phyloP scores from a whole-genome alignment of 2,113 vertebrate genomes.

The Sinocyclocheilus anophthalmus region DNA sequence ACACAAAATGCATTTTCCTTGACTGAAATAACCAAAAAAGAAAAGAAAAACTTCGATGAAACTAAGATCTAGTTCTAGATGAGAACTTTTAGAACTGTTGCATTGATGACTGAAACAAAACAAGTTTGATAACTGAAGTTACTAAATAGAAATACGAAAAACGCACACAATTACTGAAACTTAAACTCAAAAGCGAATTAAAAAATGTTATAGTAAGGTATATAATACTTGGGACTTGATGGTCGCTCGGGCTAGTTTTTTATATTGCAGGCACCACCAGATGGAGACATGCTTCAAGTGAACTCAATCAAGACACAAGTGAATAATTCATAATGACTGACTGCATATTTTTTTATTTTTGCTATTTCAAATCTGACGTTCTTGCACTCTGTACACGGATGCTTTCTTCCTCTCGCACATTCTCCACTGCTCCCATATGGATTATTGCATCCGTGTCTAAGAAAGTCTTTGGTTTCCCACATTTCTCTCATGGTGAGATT shows the following conservation, averaged over 20 bases:
- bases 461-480: conserved; percentile 10
- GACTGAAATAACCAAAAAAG: too few relatives aligned
- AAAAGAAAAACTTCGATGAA: too few relatives aligned
- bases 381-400: background rate
- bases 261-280: background rate
- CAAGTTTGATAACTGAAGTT: background rate
- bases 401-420: background rate
- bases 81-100: too few relatives aligned
- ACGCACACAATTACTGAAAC: too few relatives aligned
- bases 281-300: background rate
- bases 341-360: background rate
- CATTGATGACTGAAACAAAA: too few relatives aligned
- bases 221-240: background rate
- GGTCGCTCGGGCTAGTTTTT: background rate
- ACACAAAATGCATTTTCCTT: too few relatives aligned
- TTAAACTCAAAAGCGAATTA: background rate
- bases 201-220: background rate
- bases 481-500: background rate
- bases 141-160: background rate
- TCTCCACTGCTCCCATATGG: background rate
- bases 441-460: background rate
- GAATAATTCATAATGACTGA: background rate
- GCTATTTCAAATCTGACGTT: background rate
- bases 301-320: background rate
- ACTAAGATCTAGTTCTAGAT: too few relatives aligned